A percentile compares a stretch with the other conserved stretches of the same genome.
phyloP scores from a whole-genome alignment of 1,140 invertebrate genomes.

The Diachasma alloeum region DNA sequence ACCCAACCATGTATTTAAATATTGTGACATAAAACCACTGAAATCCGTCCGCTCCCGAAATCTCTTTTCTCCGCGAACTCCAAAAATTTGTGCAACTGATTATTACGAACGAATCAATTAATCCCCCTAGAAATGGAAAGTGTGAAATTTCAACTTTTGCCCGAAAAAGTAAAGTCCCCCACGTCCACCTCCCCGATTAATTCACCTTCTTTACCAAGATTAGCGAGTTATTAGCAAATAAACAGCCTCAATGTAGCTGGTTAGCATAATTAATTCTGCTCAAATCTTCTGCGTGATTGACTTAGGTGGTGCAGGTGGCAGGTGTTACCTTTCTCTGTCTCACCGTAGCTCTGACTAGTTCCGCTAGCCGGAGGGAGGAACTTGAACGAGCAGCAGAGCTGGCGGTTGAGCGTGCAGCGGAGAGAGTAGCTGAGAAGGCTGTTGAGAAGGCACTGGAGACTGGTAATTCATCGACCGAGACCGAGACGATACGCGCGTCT shows the following conservation, averaged over 20 bases:
- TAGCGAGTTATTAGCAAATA: not conserved
- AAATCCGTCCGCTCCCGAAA: not conserved
- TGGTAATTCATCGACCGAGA: constrained; percentile 53
- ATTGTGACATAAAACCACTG: not conserved
- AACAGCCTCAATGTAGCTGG: not conserved
- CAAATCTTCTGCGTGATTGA: not conserved
- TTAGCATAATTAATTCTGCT: not conserved
- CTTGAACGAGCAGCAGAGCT: constrained; percentile 58
- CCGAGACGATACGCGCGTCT: constrained; percentile 51
- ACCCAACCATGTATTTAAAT: not conserved
- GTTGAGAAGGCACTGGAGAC: constrained; percentile 57
- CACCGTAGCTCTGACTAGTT: constrained; percentile 30
- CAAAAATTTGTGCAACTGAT: not conserved
- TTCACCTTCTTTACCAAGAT: not conserved
- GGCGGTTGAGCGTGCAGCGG: constrained; percentile 57
- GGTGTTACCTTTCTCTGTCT: constrained; percentile 38
- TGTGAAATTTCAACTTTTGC: no score
- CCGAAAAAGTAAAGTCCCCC: not conserved
- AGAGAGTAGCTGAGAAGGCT: constrained; percentile 57
- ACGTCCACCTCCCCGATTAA: not conserved
- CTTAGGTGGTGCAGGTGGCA: constrained; percentile 23
- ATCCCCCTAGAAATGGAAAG: not conserved
- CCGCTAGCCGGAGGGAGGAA: constrained; percentile 46
- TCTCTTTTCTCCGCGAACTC: not conserved
- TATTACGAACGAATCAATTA: not conserved